These are phyloP conservation scores for Xenotilapia longispinis DNA, from an alignment of 2,113 vertebrate genomes.

Conservation along the genomic window DNA sequence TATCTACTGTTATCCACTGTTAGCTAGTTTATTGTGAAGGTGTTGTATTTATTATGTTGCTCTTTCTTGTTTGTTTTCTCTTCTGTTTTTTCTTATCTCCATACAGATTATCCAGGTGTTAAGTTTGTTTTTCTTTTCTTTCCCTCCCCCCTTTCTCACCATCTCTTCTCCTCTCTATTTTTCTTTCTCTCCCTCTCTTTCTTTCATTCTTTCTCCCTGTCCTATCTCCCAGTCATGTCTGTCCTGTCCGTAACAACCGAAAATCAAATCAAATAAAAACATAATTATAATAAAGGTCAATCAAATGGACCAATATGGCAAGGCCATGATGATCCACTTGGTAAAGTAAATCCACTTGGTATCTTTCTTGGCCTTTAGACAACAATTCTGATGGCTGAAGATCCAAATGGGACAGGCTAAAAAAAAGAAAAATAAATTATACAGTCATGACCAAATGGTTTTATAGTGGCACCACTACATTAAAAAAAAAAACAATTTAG, in stretches of 20 bases:
- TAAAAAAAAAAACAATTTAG: background rate
- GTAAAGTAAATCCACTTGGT: background rate
- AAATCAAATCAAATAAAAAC: background rate
- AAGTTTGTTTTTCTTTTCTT: background rate
- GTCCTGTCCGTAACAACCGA: accelerated
- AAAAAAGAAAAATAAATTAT: background rate
- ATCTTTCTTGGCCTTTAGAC: background rate
- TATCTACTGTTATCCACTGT: background rate
- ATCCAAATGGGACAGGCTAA: background rate
- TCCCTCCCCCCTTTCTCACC: no score
- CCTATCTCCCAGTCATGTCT: background rate
- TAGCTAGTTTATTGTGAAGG: background rate
- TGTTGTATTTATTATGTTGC: background rate
- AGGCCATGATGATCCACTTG: background rate
- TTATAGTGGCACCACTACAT: background rate
- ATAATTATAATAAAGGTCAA: background rate
- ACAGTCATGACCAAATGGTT: background rate
- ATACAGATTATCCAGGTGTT: background rate
- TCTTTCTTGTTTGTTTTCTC: background rate
- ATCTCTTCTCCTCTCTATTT: no score
- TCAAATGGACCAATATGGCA: background rate
- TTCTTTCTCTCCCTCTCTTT: background rate
- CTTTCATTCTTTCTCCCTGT: background rate
- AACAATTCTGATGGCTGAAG: background rate
- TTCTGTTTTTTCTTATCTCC: background rate